phyloP scores from a whole-genome alignment of 2,113 vertebrate species.

The Perca flavescens region DNA sequence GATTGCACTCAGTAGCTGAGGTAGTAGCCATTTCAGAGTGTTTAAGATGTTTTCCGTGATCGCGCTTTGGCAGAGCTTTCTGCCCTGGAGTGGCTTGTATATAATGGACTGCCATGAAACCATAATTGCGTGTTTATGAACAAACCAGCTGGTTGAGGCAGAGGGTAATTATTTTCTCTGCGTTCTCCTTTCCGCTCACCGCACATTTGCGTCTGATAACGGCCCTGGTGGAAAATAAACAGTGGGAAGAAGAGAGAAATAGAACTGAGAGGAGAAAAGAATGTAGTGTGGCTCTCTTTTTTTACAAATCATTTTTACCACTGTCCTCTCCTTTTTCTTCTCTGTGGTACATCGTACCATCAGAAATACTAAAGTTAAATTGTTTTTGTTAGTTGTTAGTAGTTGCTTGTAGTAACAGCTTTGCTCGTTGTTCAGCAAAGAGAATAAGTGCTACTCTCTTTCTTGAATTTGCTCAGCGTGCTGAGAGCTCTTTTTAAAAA shows the following conservation, averaged over 20 bases:
- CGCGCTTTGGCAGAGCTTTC: slow-evolving; percentile 66
- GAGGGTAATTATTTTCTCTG: slow-evolving; percentile 84
- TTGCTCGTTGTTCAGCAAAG: background rate
- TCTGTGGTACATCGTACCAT: background rate
- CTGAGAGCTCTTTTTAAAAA: too few species aligned
- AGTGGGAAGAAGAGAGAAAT: slow-evolving; percentile 44
- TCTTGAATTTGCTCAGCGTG: background rate
- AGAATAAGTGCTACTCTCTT: background rate
- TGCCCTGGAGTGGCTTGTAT: slow-evolving; percentile 80
- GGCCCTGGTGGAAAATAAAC: slow-evolving; percentile 70
- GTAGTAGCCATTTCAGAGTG: slow-evolving; percentile 86
- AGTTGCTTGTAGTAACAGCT: background rate
- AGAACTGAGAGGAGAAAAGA: slow-evolving; percentile 34
- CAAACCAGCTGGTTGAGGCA: slow-evolving; percentile 85
- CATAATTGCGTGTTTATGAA: slow-evolving; percentile 86
- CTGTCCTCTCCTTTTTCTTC: background rate
- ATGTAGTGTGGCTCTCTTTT: slow-evolving; percentile 28
- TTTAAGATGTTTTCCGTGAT: slow-evolving; percentile 82
- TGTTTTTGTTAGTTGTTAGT: background rate
- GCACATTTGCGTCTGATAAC: slow-evolving; percentile 77
- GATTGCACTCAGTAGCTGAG: slow-evolving; percentile 90
- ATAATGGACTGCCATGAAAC: slow-evolving; percentile 84
- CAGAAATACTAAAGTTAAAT: background rate
- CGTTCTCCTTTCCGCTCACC: slow-evolving; percentile 71
- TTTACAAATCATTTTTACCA: slow-evolving; percentile 40